Percentiles rank a stretch among this genome's conserved stretches.
Evolutionary conservation across 2,888 invertebrate genomes (phyloP).

Genomic region (Eristalinus aeneus): DNA sequence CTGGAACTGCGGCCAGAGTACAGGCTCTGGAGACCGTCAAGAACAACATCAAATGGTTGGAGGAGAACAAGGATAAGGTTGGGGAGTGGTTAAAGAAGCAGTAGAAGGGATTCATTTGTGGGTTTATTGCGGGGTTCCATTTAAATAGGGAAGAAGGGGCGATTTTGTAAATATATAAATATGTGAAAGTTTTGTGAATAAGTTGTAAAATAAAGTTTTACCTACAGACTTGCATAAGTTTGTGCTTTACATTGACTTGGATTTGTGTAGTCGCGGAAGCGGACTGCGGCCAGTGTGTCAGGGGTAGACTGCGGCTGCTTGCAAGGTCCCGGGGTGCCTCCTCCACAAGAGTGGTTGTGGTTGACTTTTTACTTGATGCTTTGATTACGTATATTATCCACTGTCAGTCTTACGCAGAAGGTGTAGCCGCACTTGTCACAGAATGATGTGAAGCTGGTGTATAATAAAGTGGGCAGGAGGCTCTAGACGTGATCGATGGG

Average conservation of each 20-base stretch:
- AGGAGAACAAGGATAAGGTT: conserved; percentile 83
- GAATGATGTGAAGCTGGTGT: no score
- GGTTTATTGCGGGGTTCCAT: background rate
- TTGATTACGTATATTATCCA: no score
- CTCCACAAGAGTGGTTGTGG: no score
- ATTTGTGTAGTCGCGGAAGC: background rate
- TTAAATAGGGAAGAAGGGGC: background rate
- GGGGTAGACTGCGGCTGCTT: no score
- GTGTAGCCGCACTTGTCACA: no score
- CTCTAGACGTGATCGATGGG: no score
- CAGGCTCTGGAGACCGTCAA: conserved; percentile 89
- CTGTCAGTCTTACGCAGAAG: no score
- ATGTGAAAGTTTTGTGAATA: background rate
- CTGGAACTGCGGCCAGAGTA: conserved; percentile 87
- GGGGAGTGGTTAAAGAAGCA: conserved; percentile 83
- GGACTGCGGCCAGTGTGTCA: no score
- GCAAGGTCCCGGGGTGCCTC: no score
- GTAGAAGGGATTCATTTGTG: background rate
- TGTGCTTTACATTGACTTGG: background rate
- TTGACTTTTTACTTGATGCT: background rate
- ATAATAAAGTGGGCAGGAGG: no score
- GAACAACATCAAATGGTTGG: conserved; percentile 92
- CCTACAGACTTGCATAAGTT: background rate
- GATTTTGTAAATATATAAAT: no score
- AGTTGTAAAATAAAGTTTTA: background rate